phyloP scores from a whole-genome alignment of 2,797 vertebrate species.

The Pseudopleuronectes americanus region DNA sequence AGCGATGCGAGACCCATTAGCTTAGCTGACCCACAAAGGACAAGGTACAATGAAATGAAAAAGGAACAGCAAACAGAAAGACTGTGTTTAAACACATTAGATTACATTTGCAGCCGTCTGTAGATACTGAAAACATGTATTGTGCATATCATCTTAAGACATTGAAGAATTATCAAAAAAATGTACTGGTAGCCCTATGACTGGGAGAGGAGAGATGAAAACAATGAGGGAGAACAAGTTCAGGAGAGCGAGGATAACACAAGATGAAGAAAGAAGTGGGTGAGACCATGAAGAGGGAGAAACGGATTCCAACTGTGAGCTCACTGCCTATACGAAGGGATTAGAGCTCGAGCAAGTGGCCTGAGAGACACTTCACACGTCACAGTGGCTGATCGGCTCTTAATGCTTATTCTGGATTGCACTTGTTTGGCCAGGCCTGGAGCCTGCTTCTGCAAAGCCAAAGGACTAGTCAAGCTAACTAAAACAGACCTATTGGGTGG shows the following conservation, averaged over 20 bases:
- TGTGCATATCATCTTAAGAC: not conserved
- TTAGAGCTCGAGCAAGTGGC: slow-evolving; percentile 57
- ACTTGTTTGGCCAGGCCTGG: slow-evolving; percentile 43
- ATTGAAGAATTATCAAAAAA: not conserved
- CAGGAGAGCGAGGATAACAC: not conserved
- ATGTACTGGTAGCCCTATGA: not conserved
- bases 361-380: slow-evolving; percentile 56
- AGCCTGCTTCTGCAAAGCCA: slow-evolving; percentile 25
- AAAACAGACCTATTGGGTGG: not conserved
- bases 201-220: slow-evolving; percentile 1
- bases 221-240: not conserved
- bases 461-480: slow-evolving; percentile 10
- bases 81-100: not conserved
- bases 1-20: not conserved
- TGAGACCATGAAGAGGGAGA: slow-evolving; percentile 25
- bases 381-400: slow-evolving; percentile 72
- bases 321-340: slow-evolving; percentile 56
- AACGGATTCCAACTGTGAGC: slow-evolving; percentile 52
- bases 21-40: not conserved
- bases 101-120: not conserved
- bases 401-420: slow-evolving; percentile 73
- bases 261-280: slow-evolving; percentile 16
- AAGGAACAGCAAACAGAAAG: not conserved
- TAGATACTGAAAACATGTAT: not conserved
- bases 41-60: not conserved